Conservation (phyloP, 2,888 invertebrate species). For the Xanthia togata region DNA sequence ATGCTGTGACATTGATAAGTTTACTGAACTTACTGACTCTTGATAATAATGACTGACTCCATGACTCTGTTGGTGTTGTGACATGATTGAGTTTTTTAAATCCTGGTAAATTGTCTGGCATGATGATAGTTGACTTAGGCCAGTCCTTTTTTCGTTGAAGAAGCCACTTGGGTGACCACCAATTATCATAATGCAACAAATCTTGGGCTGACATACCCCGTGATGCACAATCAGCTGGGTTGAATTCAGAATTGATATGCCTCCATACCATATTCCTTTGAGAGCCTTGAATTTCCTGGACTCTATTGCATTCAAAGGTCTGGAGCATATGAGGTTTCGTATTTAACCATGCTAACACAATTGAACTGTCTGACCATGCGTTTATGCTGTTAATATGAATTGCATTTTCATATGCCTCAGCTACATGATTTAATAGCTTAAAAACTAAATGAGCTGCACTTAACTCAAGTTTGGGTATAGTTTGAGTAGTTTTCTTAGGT, state of each 20-base stretch:
- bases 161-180: not conserved
- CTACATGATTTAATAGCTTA: too few species aligned
- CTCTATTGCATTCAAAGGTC: too few species aligned
- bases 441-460: too few species aligned
- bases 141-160: not conserved
- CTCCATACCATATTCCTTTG: too few species aligned
- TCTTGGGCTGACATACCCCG: not conserved
- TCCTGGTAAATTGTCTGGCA: not conserved
- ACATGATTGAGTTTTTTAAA: not conserved
- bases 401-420: too few species aligned
- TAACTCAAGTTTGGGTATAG: too few species aligned
- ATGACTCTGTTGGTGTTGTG: not conserved
- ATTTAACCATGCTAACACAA: too few species aligned
- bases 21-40: not conserved
- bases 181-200: not conserved
- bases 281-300: too few species aligned
- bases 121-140: not conserved
- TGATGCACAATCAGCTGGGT: not conserved
- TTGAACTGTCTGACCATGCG: too few species aligned
- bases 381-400: too few species aligned
- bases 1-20: not conserved
- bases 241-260: not conserved
- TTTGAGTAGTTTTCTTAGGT: too few species aligned
- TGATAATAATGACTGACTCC: not conserved
- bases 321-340: too few species aligned